Base-by-base conservation (phyloP, 2,888 invertebrate genomes). In the Cantharis rufa region DNA sequence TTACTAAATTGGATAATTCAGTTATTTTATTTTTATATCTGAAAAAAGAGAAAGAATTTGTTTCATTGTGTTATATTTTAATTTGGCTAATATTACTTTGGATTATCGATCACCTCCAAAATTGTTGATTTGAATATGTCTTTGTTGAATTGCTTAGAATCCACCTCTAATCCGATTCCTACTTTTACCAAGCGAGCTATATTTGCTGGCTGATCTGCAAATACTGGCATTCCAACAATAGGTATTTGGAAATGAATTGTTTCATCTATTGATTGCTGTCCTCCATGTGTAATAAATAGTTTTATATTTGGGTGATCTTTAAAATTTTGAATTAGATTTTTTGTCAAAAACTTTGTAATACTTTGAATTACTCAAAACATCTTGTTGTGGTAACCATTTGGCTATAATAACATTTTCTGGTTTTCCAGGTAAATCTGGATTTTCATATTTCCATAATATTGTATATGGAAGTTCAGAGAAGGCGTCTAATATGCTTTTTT, bases 231-330 rank as follows among this genome's bases (percentile, higher is more conserved):
- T 13, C 86, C 88, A 10, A 89, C 83, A 1, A 89, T 77, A 1
- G 89, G 89, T 0, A 88, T 87, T 62, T 85, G 86, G 2, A 86
- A 86, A 15, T 83, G 83, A 13, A 89, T 86, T 2, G 89, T 86
- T 78, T 90, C 89, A 15, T 89, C 88, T 0, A 88, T 84, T 0
- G 89, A 89, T 74, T 89, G 89, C 1, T 88, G 78, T 3, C 89
- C 89, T 70, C 88, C 89, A 85, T 89, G 89, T 0, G 88, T 89
- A 69, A 89, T 87, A 72, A 90, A 90, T 1, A 89, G 70, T 77
- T 89, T 89, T 0, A 90, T 77, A 71, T 90, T 89, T n/a, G 86
- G 86, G 80, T 90, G 89, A 21, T 78, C 82, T 82, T 18, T 16
- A 63, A 73, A 27, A 24, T 63, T 3, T 16, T 5, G 9, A 63